These are phyloP conservation scores for Ornithorhynchus anatinus DNA, from an alignment of 2,113 vertebrate genomes.

Conservation along the genomic window DNA sequence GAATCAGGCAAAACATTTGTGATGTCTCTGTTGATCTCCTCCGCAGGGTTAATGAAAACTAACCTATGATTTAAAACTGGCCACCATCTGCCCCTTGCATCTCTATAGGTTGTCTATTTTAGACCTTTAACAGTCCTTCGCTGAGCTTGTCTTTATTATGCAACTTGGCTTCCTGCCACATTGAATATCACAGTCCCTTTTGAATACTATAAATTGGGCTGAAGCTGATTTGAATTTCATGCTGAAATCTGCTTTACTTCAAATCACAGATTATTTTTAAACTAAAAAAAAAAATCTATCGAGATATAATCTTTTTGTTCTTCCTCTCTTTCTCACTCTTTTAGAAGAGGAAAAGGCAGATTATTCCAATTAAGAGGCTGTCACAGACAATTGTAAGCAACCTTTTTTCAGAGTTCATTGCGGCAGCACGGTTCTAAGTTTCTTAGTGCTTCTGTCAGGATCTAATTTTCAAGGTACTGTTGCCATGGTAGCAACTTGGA, in stretches of 20 bases:
- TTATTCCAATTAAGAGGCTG: conserved; percentile 72
- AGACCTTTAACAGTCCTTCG: conserved; percentile 1
- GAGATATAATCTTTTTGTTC: conserved; percentile 19
- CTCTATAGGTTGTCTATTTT: background rate
- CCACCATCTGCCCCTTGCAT: conserved; percentile 26
- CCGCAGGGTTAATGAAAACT: conserved; percentile 24
- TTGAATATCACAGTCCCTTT: conserved; percentile 13
- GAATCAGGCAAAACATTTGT: background rate
- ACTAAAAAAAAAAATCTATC: conserved; percentile 21
- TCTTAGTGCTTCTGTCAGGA: conserved; percentile 65
- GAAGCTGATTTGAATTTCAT: conserved; percentile 42
- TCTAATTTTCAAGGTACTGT: conserved; percentile 74
- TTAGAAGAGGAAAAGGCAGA: conserved; percentile 45
- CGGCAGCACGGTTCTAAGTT: conserved; percentile 65
- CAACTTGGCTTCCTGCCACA: conserved; percentile 33
- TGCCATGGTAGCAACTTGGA: conserved; percentile 71
- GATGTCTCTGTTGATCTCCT: conserved; percentile 43
- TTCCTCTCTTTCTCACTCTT: background rate
- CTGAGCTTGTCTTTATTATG: conserved; percentile 1
- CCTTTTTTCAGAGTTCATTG: conserved; percentile 64
- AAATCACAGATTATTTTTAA: conserved; percentile 44
- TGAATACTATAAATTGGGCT: conserved; percentile 28
- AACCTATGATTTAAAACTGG: conserved; percentile 35
- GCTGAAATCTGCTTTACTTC: conserved; percentile 42
- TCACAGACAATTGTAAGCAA: conserved; percentile 60